phyloP scores from a whole-genome alignment of 2,888 invertebrate species.

The Shargacucullia verbasci region DNA sequence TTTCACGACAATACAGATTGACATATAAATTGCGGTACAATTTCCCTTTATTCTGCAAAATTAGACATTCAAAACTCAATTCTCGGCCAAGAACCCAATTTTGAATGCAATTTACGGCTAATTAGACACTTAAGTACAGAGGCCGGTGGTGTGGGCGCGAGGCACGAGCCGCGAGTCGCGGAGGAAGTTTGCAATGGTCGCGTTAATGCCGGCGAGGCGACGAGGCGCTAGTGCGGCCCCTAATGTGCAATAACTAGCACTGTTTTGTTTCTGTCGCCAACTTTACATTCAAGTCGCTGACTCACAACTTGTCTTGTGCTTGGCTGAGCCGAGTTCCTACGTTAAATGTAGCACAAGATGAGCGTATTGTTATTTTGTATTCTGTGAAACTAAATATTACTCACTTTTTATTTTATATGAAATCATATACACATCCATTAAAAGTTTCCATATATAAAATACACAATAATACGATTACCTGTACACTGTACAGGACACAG shows the following conservation, averaged over 20 bases:
- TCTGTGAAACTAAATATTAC: too few species aligned
- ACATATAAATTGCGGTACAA: constrained; percentile 77
- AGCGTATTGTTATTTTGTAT: too few species aligned
- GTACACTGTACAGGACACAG: constrained; percentile 9
- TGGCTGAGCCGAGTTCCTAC: constrained; percentile 11
- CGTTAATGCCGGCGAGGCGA: constrained; percentile 66
- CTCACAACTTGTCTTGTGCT: constrained; percentile 45
- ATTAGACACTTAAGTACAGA: constrained; percentile 85
- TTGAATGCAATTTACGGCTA: constrained; percentile 85
- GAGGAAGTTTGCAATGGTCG: constrained; percentile 76
- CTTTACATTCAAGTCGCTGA: constrained; percentile 49
- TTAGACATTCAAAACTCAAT: constrained; percentile 86
- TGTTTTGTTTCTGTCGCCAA: constrained; percentile 66
- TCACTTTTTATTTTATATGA: too few species aligned
- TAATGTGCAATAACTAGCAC: constrained; percentile 71
- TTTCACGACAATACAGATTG: constrained; percentile 73
- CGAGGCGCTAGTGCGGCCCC: constrained; percentile 54
- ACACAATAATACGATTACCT: constrained; percentile 34
- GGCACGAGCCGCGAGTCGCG: constrained; percentile 60
- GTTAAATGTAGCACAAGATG: constrained; percentile 29
- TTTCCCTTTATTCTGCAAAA: constrained; percentile 80
- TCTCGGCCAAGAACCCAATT: constrained; percentile 82
- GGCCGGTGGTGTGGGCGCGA: constrained; percentile 62
- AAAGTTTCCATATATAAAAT: too few species aligned
- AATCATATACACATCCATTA: too few species aligned